These are phyloP conservation scores for Apis laboriosa DNA, from an alignment of 1,140 invertebrate genomes.

Conservation along the genomic window DNA sequence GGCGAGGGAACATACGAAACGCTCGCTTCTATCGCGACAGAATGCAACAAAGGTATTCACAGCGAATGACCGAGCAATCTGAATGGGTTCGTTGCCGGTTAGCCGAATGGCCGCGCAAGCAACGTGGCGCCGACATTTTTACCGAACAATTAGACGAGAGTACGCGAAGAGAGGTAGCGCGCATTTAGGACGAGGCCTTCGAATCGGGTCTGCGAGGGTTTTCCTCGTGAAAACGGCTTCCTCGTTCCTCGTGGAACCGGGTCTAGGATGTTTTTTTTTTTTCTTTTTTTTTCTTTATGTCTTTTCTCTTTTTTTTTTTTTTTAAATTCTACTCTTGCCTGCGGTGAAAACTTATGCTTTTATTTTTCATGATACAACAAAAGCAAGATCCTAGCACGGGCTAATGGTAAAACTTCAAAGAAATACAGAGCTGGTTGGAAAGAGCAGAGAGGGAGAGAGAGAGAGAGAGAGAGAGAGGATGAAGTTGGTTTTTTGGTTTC, in stretches of 20 bases:
- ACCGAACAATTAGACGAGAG: conserved; percentile 19
- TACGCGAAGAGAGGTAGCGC: neutral
- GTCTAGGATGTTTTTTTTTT: no score
- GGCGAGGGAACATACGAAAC: neutral
- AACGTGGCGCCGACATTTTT: neutral
- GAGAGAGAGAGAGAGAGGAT: no score
- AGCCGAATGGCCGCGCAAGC: conserved; percentile 2
- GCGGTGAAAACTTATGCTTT: neutral
- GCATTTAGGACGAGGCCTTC: neutral
- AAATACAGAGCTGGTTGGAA: neutral
- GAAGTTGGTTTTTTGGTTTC: conserved; percentile 5
- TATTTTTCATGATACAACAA: neutral
- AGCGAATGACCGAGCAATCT: conserved; percentile 26
- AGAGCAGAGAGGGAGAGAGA: no score
- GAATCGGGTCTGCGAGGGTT: conserved; percentile 7
- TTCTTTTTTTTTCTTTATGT: no score
- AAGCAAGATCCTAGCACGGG: neutral
- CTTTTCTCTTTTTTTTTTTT: neutral
- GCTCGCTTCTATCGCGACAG: neutral
- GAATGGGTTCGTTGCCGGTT: conserved; percentile 8
- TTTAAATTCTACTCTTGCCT: neutral
- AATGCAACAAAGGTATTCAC: neutral
- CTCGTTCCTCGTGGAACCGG: neutral
- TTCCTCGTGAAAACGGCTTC: neutral
- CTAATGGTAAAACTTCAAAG: conserved; percentile 4